Percentiles rank a stretch among this genome's conserved stretches.
phyloP scores from a whole-genome alignment of 1,140 invertebrate genomes.

The Thaumatotibia leucotreta region DNA sequence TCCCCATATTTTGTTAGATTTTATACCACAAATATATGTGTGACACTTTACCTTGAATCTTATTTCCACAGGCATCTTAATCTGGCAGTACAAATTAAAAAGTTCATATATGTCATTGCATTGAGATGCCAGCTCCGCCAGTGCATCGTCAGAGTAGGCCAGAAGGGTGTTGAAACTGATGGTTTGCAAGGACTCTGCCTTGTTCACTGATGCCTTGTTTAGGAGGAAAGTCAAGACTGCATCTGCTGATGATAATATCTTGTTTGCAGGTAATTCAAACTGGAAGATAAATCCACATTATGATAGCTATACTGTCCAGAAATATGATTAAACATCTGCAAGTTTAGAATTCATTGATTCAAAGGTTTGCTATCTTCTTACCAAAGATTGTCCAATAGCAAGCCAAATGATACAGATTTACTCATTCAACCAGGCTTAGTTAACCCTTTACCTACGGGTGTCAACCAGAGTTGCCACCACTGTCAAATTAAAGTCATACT shows the following conservation, averaged over 20 bases:
- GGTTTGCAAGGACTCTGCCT: constrained; percentile 33
- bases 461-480: no score
- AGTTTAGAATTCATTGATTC: no score
- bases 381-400: no score
- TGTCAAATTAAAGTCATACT: no score
- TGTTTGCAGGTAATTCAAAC: constrained; percentile 21
- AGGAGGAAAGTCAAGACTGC: constrained; percentile 42
- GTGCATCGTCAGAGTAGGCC: constrained; percentile 43
- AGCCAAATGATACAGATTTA: no score
- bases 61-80: constrained; percentile 27
- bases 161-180: constrained; percentile 44
- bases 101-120: constrained; percentile 38
- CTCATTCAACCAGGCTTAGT: no score
- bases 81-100: constrained; percentile 39
- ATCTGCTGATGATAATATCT: constrained; percentile 41
- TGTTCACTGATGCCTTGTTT: constrained; percentile 31
- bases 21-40: constrained; percentile 13
- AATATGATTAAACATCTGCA: no score
- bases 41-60: constrained; percentile 35
- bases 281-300: constrained; percentile 35
- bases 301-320: no score
- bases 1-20: no score
- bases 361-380: no score
- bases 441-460: no score
- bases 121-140: constrained; percentile 26